Conservation (phyloP, 2,113 vertebrate genomes). For the Thunnus maccoyii region DNA sequence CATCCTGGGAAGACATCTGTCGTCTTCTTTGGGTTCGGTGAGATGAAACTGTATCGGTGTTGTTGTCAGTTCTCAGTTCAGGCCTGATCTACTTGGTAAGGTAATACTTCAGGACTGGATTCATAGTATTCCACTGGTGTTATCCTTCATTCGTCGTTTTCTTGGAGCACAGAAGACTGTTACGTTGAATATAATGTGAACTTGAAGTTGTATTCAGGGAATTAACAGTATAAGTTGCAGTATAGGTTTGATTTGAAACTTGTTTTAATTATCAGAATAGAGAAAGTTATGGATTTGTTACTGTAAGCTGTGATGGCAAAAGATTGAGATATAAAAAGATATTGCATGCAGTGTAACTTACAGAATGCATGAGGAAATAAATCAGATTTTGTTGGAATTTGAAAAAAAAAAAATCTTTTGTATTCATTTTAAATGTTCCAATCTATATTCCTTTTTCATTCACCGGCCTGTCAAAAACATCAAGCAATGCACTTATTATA, state of each 20-base stretch:
- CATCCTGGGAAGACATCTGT: conserved; percentile 7
- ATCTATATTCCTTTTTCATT: neutral
- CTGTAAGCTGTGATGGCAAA: neutral
- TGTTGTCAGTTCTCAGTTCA: conserved; percentile 11
- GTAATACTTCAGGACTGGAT: neutral
- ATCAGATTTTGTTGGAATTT: conserved; percentile 43
- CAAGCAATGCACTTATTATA: neutral
- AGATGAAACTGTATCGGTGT: conserved; percentile 5
- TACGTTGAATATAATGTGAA: conserved; percentile 16
- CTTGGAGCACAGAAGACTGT: conserved; percentile 34
- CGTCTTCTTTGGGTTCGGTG: conserved; percentile 10
- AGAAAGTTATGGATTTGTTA: conserved; percentile 15
- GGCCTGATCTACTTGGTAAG: neutral
- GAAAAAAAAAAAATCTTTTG: conserved; percentile 55
- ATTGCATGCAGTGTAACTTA: conserved; percentile 61
- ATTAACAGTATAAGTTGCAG: conserved; percentile 14
- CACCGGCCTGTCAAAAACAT: neutral
- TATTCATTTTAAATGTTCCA: neutral
- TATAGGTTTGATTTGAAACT: conserved; percentile 11
- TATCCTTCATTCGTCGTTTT: conserved; percentile 1
- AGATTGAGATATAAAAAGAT: neutral
- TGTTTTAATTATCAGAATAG: conserved; percentile 14
- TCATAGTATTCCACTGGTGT: conserved; percentile 40
- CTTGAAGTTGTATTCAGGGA: conserved; percentile 57
- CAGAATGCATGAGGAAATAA: conserved; percentile 62